Percentiles rank a stretch among this genome's conserved stretches.
Conservation (phyloP, 2,888 invertebrate genomes). For the Drosophila nr. perissopoda region DNA sequence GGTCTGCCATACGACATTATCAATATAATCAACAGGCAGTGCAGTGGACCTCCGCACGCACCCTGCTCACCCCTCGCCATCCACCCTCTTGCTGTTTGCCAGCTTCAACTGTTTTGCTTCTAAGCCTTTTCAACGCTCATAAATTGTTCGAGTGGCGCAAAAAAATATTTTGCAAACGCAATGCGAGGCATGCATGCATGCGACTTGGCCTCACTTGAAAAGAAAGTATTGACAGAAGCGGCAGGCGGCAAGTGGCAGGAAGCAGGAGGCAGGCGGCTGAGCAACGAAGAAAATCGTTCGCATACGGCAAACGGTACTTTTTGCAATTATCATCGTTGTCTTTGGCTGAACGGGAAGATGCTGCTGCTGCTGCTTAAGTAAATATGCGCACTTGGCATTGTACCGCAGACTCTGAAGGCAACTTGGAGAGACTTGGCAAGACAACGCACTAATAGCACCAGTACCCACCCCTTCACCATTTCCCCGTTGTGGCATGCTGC, state of each 20-base stretch:
- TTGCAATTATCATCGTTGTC: slow-evolving; percentile 77
- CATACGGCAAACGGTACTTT: slow-evolving; percentile 78
- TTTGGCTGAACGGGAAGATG: slow-evolving; percentile 61
- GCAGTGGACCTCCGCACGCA: neutral
- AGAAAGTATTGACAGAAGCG: slow-evolving; percentile 52
- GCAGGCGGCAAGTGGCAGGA: neutral
- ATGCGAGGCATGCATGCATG: slow-evolving; percentile 65
- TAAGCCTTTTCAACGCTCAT: slow-evolving; percentile 81
- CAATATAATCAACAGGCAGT: slow-evolving; percentile 76
- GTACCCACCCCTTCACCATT: neutral
- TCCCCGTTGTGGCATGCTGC: slow-evolving; percentile 21
- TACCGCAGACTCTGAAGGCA: slow-evolving; percentile 39
- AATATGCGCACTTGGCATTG: slow-evolving; percentile 79
- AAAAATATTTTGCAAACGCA: slow-evolving; percentile 78
- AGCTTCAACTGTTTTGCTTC: slow-evolving; percentile 42
- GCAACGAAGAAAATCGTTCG: slow-evolving; percentile 64
- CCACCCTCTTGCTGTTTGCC: slow-evolving; percentile 3
- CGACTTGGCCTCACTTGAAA: slow-evolving; percentile 47
- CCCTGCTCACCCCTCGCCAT: neutral
- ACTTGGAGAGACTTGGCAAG: slow-evolving; percentile 59
- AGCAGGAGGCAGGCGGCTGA: neutral
- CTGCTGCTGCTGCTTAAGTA: slow-evolving; percentile 61
- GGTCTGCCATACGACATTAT: slow-evolving; percentile 71
- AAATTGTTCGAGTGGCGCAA: slow-evolving; percentile 70
- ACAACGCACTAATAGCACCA: slow-evolving; percentile 76